Conservation (phyloP, 2,113 vertebrate species). For the Heloderma charlesbogerti region DNA sequence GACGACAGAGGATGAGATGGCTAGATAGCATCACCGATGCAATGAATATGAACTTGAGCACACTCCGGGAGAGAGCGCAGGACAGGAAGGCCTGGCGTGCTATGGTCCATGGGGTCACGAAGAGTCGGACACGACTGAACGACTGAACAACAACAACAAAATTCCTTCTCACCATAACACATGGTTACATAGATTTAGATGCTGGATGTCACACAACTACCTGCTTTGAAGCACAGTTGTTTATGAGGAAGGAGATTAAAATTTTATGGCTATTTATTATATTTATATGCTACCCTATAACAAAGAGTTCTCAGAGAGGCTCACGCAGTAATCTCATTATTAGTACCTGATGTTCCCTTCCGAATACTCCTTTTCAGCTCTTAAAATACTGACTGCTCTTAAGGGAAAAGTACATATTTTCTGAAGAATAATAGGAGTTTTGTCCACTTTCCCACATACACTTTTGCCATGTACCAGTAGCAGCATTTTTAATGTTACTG, state of each 20-base stretch:
- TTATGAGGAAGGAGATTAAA: constrained; percentile 17
- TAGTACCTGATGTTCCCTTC: constrained; percentile 22
- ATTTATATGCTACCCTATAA: no score
- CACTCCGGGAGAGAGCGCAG: no score
- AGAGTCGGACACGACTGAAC: no score
- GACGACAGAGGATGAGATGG: no score
- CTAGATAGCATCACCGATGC: no score
- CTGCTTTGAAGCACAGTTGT: not conserved
- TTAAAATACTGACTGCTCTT: constrained; percentile 13
- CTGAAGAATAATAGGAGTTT: constrained; percentile 36
- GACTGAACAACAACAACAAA: no score
- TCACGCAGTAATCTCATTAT: not conserved
- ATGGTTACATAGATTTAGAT: not conserved
- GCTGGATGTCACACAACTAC: not conserved
- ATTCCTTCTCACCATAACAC: not conserved
- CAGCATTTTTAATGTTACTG: constrained; percentile 38
- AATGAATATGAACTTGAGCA: no score
- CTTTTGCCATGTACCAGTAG: not conserved
- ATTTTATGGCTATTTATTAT: not conserved
- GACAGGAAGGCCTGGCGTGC: no score
- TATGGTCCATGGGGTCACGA: no score
- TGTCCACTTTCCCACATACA: constrained; percentile 14
- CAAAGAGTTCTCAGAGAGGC: no score
- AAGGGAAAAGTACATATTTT: constrained; percentile 22
- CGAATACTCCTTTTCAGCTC: not conserved